These are phyloP conservation scores for Meloidogyne exigua DNA, from an alignment of 1,140 invertebrate species.

Conservation along the genomic window DNA sequence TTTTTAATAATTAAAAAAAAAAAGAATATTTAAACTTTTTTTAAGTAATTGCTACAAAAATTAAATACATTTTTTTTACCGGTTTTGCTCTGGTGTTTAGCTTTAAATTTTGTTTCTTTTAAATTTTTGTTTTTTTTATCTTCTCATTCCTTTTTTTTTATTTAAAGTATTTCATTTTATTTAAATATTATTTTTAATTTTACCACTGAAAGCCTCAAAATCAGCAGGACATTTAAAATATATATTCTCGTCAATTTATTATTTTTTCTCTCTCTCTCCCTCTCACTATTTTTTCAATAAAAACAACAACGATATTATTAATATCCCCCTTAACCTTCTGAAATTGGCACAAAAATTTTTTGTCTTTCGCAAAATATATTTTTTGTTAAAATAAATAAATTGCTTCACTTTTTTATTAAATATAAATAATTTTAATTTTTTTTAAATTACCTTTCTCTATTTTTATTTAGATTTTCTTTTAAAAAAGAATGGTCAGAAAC, in stretches of 20 bases:
- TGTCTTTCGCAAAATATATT: neutral
- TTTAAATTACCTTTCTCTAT: too few species aligned
- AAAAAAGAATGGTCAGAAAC: too few species aligned
- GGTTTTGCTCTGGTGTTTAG: constrained; percentile 4
- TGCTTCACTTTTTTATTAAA: neutral
- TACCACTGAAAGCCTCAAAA: neutral
- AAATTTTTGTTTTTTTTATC: neutral
- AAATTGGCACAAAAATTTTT: constrained; percentile 3
- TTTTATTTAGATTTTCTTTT: too few species aligned
- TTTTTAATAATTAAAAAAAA: too few species aligned
- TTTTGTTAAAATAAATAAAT: neutral
- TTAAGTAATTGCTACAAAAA: too few species aligned
- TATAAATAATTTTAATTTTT: too few species aligned
- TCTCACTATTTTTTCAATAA: neutral
- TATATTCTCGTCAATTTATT: constrained; percentile 16
- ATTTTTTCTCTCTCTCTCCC: neutral
- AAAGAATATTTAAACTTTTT: too few species aligned
- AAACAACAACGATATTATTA: neutral
- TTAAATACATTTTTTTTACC: neutral
- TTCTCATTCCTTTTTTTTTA: neutral
- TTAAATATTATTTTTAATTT: constrained; percentile 3
- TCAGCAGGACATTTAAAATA: neutral
- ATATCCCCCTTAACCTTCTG: neutral
- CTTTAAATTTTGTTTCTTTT: neutral
- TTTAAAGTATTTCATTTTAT: neutral